These are phyloP conservation scores for Nibea coibor DNA, from an alignment of 2,113 vertebrate species.

Conservation along the genomic window DNA sequence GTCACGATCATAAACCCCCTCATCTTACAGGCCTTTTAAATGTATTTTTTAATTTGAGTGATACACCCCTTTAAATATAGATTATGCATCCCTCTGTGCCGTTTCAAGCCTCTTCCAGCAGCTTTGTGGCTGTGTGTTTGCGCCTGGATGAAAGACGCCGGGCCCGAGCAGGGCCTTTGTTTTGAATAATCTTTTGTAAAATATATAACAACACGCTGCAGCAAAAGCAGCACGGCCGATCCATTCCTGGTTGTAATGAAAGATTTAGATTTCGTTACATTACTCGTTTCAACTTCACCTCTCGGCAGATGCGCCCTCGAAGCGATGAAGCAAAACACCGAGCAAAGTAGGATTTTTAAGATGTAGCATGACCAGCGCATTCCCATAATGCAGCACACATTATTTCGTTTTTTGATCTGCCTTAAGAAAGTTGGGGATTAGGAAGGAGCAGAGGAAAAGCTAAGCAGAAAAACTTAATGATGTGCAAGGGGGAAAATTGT, in stretches of 20 bases:
- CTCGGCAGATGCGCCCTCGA: background rate
- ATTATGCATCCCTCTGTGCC: background rate
- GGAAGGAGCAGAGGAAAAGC: background rate
- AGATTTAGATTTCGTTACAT: constrained; percentile 7
- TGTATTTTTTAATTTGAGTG: background rate
- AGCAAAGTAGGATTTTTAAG: constrained; percentile 10
- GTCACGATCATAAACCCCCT: no score
- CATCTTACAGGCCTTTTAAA: no score
- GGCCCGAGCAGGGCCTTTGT: background rate
- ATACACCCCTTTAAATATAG: background rate
- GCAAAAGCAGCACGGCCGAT: background rate
- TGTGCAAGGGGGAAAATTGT: background rate
- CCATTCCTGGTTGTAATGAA: background rate
- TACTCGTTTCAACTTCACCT: background rate
- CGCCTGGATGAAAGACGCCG: background rate
- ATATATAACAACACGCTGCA: background rate
- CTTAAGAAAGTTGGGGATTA: constrained; percentile 10
- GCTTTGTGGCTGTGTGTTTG: background rate
- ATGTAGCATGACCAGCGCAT: background rate
- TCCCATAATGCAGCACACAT: background rate
- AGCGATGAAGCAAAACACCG: constrained; percentile 6
- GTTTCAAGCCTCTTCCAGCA: background rate
- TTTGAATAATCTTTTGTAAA: background rate
- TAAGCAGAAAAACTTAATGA: background rate
- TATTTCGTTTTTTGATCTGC: background rate